Base-by-base conservation (phyloP, 2,888 invertebrate species). In the Caenorhabditis auriculariae region DNA sequence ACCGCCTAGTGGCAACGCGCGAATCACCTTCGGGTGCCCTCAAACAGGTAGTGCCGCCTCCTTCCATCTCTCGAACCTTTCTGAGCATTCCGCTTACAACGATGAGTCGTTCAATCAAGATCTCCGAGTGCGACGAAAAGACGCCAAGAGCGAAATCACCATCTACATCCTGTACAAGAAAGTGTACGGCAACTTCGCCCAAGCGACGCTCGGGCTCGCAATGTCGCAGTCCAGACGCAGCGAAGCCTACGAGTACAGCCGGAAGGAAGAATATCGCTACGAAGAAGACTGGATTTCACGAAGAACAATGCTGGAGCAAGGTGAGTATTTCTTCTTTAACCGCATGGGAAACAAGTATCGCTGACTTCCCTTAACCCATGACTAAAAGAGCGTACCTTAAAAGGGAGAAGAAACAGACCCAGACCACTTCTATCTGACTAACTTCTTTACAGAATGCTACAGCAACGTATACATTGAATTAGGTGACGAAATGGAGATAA, bases 131-230 rank as follows among this genome's bases (percentile, higher is more conserved):
- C 54, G 63, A 41, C 56, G 63, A 32, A 60, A 60, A 51, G 63
- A 63, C 35, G 62, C 60, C 26, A 58, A 45, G 28, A 62, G 55
- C 41, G 59, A 62, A 32, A 58, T 60, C 54, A 62, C 56, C 46
- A 62, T 63, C 39, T 66, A 58, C 57, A 54, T 62, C 41, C 45
- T 62, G 52, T 63, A 58, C 56, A 55, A 59, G 46, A 56, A 42
- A 49, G 51, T 66, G n/a, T 63, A 55, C 32, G 66, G 66, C 24
- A 66, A 63, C 39, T 66, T 57, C 32, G 50, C 42, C 24, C 66
- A 63, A 54, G 62, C 66, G 3, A 50, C 56, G 32, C 44, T 61
- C 49, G 46, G 49, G 42, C 45, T 66, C 41, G 52, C 47, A 48
- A 15, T n/a, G 2, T 26, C 39, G 21, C 17, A 7, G 29, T 29